phyloP scores from a whole-genome alignment of 2,113 vertebrate genomes.

The Rhadina sibilatrix region DNA sequence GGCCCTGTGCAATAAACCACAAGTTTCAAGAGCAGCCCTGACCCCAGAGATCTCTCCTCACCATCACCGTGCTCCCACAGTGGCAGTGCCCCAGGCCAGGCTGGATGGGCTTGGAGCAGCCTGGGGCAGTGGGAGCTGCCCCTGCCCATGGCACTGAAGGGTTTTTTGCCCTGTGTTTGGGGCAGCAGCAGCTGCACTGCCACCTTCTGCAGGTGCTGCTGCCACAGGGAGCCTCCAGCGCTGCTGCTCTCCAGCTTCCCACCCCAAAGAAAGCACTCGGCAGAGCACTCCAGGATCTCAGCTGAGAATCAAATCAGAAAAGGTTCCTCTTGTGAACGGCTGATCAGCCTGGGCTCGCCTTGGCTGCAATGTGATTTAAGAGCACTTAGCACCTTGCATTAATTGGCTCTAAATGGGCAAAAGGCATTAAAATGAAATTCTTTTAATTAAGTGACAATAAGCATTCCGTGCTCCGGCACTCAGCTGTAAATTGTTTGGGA shows the following conservation, averaged over 20 bases:
- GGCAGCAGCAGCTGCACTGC: neutral
- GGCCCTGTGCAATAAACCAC: too few species aligned
- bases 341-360: neutral
- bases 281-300: neutral
- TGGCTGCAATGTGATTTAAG: neutral
- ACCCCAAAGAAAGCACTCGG: neutral
- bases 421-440: slow-evolving; percentile 29
- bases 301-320: neutral
- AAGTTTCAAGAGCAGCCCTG: too few species aligned
- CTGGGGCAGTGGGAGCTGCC: rapidly evolving
- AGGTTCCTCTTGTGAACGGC: neutral
- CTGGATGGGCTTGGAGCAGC: rapidly evolving
- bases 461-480: neutral
- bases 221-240: neutral
- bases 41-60: too few species aligned
- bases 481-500: neutral
- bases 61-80: too few species aligned
- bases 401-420: slow-evolving; percentile 35
- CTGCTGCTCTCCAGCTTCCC: neutral
- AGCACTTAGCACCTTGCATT: neutral
- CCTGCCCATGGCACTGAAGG: neutral
- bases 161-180: rapidly evolving
- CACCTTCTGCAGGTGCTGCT: neutral
- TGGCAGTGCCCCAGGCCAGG: neutral
- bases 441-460: slow-evolving; percentile 37